phyloP scores from a whole-genome alignment of 2,888 invertebrate genomes.

The Dioctria rufipes region DNA sequence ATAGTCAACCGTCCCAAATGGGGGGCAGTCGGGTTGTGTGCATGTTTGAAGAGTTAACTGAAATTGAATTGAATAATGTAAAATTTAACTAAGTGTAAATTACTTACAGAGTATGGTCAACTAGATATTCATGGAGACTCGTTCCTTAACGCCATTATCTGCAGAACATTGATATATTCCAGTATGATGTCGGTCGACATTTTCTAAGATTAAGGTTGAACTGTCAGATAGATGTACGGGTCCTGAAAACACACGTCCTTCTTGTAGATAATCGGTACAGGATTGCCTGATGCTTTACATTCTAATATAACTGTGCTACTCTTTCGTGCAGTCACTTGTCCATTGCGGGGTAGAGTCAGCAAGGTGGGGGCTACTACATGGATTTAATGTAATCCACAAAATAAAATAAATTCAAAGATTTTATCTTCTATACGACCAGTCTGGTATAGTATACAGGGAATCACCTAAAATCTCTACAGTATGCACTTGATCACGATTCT shows the following conservation, averaged over 20 bases:
- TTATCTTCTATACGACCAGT: neutral
- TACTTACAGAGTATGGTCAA: constrained; percentile 73
- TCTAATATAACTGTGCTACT: constrained; percentile 80
- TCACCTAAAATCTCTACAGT: constrained; percentile 85
- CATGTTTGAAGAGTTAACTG: no score
- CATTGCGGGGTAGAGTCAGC: constrained; percentile 76
- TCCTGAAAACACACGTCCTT: no score
- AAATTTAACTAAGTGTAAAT: no score
- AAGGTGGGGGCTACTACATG: constrained; percentile 77
- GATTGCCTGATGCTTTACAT: constrained; percentile 81
- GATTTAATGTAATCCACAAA: constrained; percentile 22
- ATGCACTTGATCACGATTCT: constrained; percentile 80
- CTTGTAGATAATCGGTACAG: no score
- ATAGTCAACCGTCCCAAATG: no score
- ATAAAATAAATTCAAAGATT: constrained; percentile 17
- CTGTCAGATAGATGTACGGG: constrained; percentile 73
- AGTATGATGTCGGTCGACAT: constrained; percentile 73
- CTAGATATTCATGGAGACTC: constrained; percentile 73
- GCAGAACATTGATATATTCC: constrained; percentile 74
- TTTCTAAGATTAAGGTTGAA: constrained; percentile 72
- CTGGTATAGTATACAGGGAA: constrained; percentile 67
- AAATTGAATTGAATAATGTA: constrained; percentile 38
- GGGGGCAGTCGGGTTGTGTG: neutral
- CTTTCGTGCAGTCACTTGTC: constrained; percentile 79
- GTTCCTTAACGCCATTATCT: constrained; percentile 73